A percentile compares a stretch with the other conserved stretches of the same genome.
Conservation (phyloP, 37 sponge, comb jelly and placozoan species). For the Halisarca cf. caerulea region DNA sequence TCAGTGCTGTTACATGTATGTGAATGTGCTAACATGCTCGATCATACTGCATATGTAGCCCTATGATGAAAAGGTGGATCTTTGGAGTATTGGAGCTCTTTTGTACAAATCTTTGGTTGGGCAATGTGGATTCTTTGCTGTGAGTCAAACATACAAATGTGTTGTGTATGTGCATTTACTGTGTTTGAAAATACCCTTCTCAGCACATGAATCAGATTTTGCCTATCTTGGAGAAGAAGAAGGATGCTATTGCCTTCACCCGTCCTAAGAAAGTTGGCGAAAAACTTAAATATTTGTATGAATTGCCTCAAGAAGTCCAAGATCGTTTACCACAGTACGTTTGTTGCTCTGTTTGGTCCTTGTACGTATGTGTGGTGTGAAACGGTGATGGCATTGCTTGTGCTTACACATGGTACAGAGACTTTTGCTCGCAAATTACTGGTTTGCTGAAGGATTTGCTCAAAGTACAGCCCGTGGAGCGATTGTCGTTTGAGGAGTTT, state of each 20-base stretch:
- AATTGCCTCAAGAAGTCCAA: slow-evolving; percentile 77
- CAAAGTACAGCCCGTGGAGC: slow-evolving; percentile 62
- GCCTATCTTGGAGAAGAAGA: slow-evolving; percentile 79
- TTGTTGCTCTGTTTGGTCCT: no score
- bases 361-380: neutral
- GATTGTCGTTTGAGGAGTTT: slow-evolving; percentile 78
- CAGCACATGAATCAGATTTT: slow-evolving; percentile 86
- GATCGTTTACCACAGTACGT: slow-evolving; percentile 72
- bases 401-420: neutral
- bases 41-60: neutral
- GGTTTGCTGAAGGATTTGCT: slow-evolving; percentile 53
- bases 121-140: slow-evolving; percentile 93
- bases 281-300: slow-evolving; percentile 71
- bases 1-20: neutral
- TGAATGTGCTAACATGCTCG: neutral
- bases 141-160: slow-evolving; percentile 38
- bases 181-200: neutral
- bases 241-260: slow-evolving; percentile 90
- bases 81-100: slow-evolving; percentile 93
- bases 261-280: slow-evolving; percentile 12
- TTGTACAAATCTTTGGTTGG: slow-evolving; percentile 88
- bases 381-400: no score
- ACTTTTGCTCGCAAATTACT: neutral
- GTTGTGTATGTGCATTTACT: neutral
- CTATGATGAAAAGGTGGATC: slow-evolving; percentile 91